Base-by-base conservation (phyloP, 1,140 invertebrate species). In the Drosophila lacertosa region DNA sequence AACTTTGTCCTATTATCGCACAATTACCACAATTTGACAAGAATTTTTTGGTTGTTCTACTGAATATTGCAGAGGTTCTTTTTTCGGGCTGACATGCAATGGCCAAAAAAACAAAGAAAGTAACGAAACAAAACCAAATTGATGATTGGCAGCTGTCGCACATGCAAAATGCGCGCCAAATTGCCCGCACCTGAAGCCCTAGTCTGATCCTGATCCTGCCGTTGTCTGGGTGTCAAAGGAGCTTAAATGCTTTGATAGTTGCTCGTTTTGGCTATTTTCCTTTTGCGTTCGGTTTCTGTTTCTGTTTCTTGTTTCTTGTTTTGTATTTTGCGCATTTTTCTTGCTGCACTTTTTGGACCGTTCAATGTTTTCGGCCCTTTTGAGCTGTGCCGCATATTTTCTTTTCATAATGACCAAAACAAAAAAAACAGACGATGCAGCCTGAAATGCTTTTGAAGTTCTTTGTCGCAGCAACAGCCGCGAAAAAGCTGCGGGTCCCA, bases 371-470 rank as follows among this genome's bases (percentile, higher is more conserved):
- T 37, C 48, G 45, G 33, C 18, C 51, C 26, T 60, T 62, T 68
- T 62, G 40, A 48, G 59, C 37, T 32, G n/a, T 62, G 58, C 45
- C 53, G 74, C 74, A 76, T 76, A 73, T 71, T 81, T 80, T 80
- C 68, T 63, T 69, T 80, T 88, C 82, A 86, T 86, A 86, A 86
- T 86, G 82, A 82, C 82, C 81, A 82, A 88, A n/a, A n/a, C n/a
- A n/a, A n/a, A n/a, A n/a, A n/a, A 88, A 77, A 82, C 69, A 70
- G 70, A 77, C 70, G 60, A 73, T 53, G 47, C n/a, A 51, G 53
- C 62, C 71, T 66, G 81, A 80, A 65, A 84, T 86, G 81, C 80
- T 84, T 84, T 84, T 84, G 80, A 84, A 81, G 81, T 84, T 86
- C 66, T 75, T 74, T 77, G 63, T 58, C 63, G 64, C 64, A 29